These are phyloP conservation scores for Pionites leucogaster DNA, from an alignment of 2,113 vertebrate genomes.

Conservation along the genomic window DNA sequence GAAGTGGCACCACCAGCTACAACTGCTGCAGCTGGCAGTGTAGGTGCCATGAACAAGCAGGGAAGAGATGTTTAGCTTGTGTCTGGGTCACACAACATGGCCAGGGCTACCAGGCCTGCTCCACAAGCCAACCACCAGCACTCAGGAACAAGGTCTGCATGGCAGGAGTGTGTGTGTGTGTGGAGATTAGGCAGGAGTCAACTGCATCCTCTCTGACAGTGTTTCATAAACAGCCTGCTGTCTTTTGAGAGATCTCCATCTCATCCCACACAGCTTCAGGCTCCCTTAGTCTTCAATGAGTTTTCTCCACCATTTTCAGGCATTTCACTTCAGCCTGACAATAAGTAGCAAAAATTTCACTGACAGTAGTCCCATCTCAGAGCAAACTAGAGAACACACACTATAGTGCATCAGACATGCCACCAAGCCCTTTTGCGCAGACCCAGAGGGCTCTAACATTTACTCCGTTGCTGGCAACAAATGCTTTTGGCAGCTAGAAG, in stretches of 20 bases:
- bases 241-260: neutral
- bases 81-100: accelerated
- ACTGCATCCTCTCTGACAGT: accelerated
- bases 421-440: neutral
- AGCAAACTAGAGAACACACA: neutral
- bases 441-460: neutral
- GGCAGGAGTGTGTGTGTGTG: neutral
- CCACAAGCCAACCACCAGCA: neutral
- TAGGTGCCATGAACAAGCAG: neutral
- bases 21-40: neutral
- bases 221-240: neutral
- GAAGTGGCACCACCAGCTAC: neutral
- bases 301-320: neutral
- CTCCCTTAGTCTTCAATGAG: neutral
- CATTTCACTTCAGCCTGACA: neutral
- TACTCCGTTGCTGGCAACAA: neutral
- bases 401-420: accelerated
- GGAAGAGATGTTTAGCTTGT: neutral
- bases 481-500: accelerated
- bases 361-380: neutral
- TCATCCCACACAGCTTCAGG: neutral
- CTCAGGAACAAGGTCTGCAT: neutral
- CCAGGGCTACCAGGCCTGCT: neutral
- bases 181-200: neutral
- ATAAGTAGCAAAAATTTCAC: neutral